Evolutionary conservation across 64 coral and sea anemone genomes (phyloP).

Genomic region (Pachyseris speciosa): DNA sequence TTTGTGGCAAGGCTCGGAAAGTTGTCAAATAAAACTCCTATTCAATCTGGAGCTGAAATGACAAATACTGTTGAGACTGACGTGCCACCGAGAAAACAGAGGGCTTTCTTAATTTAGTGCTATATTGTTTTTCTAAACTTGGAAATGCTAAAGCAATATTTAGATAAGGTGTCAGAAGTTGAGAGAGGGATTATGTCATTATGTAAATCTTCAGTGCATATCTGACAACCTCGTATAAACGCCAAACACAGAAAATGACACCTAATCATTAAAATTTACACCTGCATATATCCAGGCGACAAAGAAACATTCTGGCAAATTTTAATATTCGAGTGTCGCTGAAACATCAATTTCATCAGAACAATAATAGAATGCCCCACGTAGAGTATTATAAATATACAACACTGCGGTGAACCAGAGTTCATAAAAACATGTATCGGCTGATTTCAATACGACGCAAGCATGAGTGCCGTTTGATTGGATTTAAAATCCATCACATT

Average conservation of each 20-base stretch:
- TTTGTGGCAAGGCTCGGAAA: neutral
- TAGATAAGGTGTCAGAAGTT: conserved; percentile 44
- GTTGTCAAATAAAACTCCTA: neutral
- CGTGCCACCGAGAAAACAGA: neutral
- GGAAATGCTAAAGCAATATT: conserved; percentile 68
- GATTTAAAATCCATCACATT: too few species aligned
- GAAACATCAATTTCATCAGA: conserved; percentile 9
- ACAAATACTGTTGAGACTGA: neutral
- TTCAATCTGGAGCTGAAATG: neutral
- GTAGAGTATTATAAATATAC: neutral
- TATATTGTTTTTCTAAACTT: conserved; percentile 77
- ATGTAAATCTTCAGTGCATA: conserved; percentile 85
- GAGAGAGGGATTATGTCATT: conserved; percentile 66
- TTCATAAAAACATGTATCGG: neutral
- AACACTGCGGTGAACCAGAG: neutral
- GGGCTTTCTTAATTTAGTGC: conserved; percentile 34
- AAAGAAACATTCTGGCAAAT: neutral
- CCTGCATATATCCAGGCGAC: neutral
- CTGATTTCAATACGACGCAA: neutral
- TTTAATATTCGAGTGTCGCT: conserved; percentile 4
- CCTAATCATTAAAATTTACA: conserved; percentile 68
- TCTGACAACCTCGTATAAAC: conserved; percentile 30
- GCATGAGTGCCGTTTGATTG: too few species aligned
- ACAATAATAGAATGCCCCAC: neutral
- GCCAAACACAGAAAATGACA: conserved; percentile 61